phyloP scores from a whole-genome alignment of 2,888 invertebrate genomes.

The Unio pictorum region DNA sequence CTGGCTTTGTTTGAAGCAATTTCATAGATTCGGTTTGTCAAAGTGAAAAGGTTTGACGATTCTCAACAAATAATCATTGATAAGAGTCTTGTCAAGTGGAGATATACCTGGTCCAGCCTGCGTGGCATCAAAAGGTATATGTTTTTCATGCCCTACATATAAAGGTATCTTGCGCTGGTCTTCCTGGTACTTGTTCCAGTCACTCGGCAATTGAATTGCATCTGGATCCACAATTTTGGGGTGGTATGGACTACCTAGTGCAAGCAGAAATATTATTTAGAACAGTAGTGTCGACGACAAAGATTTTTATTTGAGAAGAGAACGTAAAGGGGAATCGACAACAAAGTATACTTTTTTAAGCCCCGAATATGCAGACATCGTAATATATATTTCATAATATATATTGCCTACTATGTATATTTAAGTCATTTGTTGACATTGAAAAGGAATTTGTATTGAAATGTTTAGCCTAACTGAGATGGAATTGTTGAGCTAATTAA shows the following conservation, averaged over 20 bases:
- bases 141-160: conserved; percentile 72
- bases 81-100: too few species aligned
- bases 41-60: too few species aligned
- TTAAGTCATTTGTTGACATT: too few species aligned
- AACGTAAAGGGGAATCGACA: not conserved
- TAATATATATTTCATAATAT: too few species aligned
- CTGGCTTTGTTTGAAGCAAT: too few species aligned
- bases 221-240: conserved; percentile 83
- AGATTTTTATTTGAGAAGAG: not conserved
- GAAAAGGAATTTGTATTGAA: too few species aligned
- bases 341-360: not conserved
- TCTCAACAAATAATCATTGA: too few species aligned
- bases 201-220: conserved; percentile 83
- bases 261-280: not conserved
- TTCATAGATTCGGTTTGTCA: not conserved
- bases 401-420: too few species aligned
- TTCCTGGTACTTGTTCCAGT: conserved; percentile 87
- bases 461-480: too few species aligned
- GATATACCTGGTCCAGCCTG: conserved; percentile 83
- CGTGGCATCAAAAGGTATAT: conserved; percentile 86
- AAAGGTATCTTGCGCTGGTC: conserved; percentile 74
- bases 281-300: not conserved
- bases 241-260: conserved; percentile 85
- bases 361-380: too few species aligned
- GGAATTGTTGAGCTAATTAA: too few species aligned